Base-by-base conservation (phyloP, 2,888 invertebrate genomes). In the Camptogramma bilineatum region DNA sequence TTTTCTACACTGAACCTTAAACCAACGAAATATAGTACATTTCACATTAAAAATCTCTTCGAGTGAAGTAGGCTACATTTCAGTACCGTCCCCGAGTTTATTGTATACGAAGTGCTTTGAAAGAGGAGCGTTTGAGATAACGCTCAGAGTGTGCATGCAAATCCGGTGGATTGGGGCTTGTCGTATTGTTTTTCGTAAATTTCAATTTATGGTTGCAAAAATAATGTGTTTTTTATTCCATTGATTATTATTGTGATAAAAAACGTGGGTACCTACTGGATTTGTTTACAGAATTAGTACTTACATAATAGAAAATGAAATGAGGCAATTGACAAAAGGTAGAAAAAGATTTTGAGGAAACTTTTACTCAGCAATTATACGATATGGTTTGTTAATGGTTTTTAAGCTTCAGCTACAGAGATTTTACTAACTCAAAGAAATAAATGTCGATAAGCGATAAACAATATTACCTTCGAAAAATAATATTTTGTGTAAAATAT, bases 51-150 rank as follows among this genome's bases (percentile, higher is more conserved):
- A 34, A 39, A 7, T 4, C 7, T 39, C 52, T 28, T 28, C 31
- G 10, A 60, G 64, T 64, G 64, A 48, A 17, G 19, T 24, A 60
- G 47, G 31, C 61, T 46, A 55, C 55, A 21, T 55, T 31, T 9
- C 44, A 44, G 28, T 10, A 48, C 71, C 47, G 66, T 63, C 66
- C 65, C 65, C 53, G 73, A 80, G 78, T 82, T 81, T 80, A 84
- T 83, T 81, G 87, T 79, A 73, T 82, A 75, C 69, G 80, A 74
- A 75, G 84, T 77, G 81, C 77, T 81, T 80, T 79, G 73, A 76
- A 73, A 78, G 76, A 76, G 80, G 78, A 81, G 76, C 80, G 77
- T 79, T 82, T 80, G 72, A 76, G 80, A 83, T 83, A 80, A 76
- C 77, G 76, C 78, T 80, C 70, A 64, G 74, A 74, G 69, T 77